Conservation (phyloP, 2,797 vertebrate genomes). For the Tiaroga cobitis region DNA sequence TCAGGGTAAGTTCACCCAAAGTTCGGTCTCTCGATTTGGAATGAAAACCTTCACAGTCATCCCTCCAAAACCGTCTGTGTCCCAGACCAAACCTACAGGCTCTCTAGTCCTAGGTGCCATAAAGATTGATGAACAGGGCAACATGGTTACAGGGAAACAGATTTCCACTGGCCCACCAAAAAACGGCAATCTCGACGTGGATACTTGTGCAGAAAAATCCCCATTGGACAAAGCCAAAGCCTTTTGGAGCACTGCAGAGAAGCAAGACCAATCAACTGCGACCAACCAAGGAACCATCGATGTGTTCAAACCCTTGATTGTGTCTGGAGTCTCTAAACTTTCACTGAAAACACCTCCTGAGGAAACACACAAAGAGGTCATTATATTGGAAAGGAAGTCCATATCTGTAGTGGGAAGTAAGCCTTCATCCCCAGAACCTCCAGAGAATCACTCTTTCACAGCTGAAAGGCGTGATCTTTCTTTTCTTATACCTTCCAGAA, state of each 20-base stretch:
- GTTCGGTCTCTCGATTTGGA: slow-evolving; percentile 82
- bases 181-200: neutral
- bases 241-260: slow-evolving; percentile 84
- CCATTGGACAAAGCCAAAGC: slow-evolving; percentile 83
- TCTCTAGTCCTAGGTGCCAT: slow-evolving; percentile 83
- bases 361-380: slow-evolving; percentile 58
- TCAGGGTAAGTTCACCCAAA: slow-evolving; percentile 74
- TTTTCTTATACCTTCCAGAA: slow-evolving; percentile 85
- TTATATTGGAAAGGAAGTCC: slow-evolving; percentile 56
- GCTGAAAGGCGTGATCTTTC: slow-evolving; percentile 74
- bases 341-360: slow-evolving; percentile 55
- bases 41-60: slow-evolving; percentile 93
- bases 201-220: slow-evolving; percentile 61
- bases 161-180: neutral
- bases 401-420: slow-evolving; percentile 64
- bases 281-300: slow-evolving; percentile 45
- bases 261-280: slow-evolving; percentile 63
- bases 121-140: slow-evolving; percentile 93
- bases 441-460: slow-evolving; percentile 38
- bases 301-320: slow-evolving; percentile 51
- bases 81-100: slow-evolving; percentile 70
- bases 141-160: slow-evolving; percentile 79
- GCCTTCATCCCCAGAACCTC: slow-evolving; percentile 56
- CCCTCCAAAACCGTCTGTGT: slow-evolving; percentile 83
- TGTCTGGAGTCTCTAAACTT: slow-evolving; percentile 46